phyloP scores from a whole-genome alignment of 1,140 invertebrate species.

The Temnothorax curvispinosus region DNA sequence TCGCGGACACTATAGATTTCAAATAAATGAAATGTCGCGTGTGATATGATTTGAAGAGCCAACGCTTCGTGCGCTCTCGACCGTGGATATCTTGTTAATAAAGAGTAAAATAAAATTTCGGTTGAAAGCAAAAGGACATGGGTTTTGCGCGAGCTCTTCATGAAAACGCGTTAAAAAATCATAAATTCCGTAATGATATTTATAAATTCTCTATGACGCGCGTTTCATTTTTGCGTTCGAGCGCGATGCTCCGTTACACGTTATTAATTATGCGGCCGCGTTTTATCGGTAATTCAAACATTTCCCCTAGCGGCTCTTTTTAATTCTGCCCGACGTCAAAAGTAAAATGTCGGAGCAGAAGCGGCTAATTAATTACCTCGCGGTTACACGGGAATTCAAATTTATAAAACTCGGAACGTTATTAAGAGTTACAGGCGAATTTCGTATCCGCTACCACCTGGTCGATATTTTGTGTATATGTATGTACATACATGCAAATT shows the following conservation, averaged over 20 bases:
- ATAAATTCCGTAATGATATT: conserved; percentile 31
- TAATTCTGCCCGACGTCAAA: conserved; percentile 26
- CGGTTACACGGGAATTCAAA: conserved; percentile 42
- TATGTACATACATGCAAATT: not conserved
- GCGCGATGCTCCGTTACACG: conserved; percentile 25
- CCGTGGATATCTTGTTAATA: not conserved
- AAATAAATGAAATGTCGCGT: conserved; percentile 20
- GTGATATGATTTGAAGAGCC: not conserved
- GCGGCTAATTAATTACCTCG: conserved; percentile 48
- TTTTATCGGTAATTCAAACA: conserved; percentile 58
- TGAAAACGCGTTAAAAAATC: conserved; percentile 7
- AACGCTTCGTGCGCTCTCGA: not conserved
- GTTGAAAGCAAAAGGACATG: conserved; percentile 15
- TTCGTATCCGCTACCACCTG: not conserved
- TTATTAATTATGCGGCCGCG: conserved; percentile 47
- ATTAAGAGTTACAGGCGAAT: conserved; percentile 25
- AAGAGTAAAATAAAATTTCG: conserved; percentile 18
- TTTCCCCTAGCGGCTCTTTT: conserved; percentile 37
- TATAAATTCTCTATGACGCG: conserved; percentile 40
- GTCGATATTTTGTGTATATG: not conserved
- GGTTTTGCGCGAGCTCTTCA: not conserved
- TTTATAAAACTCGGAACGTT: conserved; percentile 48
- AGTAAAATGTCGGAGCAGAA: conserved; percentile 22
- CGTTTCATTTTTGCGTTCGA: conserved; percentile 2
- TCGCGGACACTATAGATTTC: not conserved